Base-by-base conservation (phyloP, 1,140 invertebrate genomes). In the Ooceraea biroi region DNA sequence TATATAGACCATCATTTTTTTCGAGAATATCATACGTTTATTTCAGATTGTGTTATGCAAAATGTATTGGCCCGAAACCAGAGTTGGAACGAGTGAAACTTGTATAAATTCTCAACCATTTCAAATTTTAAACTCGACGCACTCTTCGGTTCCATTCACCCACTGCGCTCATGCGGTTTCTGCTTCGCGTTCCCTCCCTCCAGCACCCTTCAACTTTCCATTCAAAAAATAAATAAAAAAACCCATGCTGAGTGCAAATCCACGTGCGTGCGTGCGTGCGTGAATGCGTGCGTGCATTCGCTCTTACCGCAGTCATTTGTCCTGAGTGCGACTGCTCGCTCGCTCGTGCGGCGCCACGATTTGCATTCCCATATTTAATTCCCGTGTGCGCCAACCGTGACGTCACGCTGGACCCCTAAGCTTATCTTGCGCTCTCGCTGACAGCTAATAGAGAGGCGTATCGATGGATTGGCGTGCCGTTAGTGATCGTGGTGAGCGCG, bases 351-450 rank as follows among this genome's bases (percentile, higher is more conserved):
- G 88, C 87, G 88, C 90, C 89, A 86, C 85, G 83, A 88, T 90
- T 91, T 89, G 77, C 88, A 90, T 91, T 90, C 90, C 65, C 36
- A 7, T 71, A 85, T 19, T 76, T 58, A 68, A 74, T 87, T 83
- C 57, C 17, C 63, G 72, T 74, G 77, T 65, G 68, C 83, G 72
- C 61, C 69, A 77, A 87, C 76, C 89, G 82, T 88, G 72, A 85
- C 88, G 84, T 89, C 88, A 86, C 88, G 84, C 48, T 73, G 44
- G 63, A 55, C 74, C 68, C 36, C 46, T 7, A 66, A 73, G 52
- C 72, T 82, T 78, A 73, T 84, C 85, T 52, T 44, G 25, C 57
- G 36, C 11, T 52, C 50, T 48, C 46, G 61, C 61, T 83, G 73
- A 86, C 80, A 86, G 57, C 84, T 87, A 76, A 60, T 48, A 76